Conservation (phyloP, 2,888 invertebrate species). For the Smittia aterrima region DNA sequence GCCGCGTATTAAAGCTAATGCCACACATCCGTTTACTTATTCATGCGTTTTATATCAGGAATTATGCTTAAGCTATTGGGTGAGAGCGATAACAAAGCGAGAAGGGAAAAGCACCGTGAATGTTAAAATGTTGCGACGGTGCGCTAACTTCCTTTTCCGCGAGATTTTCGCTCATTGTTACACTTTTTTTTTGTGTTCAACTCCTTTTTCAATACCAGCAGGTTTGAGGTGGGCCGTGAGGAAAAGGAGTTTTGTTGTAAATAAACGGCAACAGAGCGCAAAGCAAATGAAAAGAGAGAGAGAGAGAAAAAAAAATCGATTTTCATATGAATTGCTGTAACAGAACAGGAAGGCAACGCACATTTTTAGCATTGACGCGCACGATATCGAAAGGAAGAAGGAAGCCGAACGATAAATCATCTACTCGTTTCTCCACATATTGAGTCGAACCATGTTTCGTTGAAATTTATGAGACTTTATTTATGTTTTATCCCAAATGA, state of each 20-base stretch:
- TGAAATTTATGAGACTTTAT: not conserved
- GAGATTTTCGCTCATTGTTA: not conserved
- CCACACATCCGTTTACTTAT: conserved; percentile 20
- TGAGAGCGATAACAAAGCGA: not conserved
- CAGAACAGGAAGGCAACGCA: too few relatives aligned
- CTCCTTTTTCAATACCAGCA: not conserved
- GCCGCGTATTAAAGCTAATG: conserved; percentile 10
- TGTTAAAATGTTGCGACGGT: not conserved
- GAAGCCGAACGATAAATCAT: not conserved
- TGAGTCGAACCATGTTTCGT: not conserved
- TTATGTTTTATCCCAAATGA: too few relatives aligned
- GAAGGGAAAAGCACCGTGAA: not conserved
- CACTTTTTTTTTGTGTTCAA: too few relatives aligned
- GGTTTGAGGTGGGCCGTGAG: not conserved
- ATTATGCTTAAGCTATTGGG: not conserved
- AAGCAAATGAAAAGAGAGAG: not conserved
- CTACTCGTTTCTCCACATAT: not conserved
- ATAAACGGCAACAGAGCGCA: conserved; percentile 9
- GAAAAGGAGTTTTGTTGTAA: not conserved
- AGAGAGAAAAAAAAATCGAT: not conserved
- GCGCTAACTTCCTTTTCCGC: not conserved
- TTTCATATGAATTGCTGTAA: not conserved
- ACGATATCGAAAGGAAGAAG: not conserved
- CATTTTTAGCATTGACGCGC: too few relatives aligned
- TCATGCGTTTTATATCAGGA: conserved; percentile 11